Evolutionary conservation across 2,113 vertebrate genomes (phyloP).

Genomic region (Galeopterus variegatus): DNA sequence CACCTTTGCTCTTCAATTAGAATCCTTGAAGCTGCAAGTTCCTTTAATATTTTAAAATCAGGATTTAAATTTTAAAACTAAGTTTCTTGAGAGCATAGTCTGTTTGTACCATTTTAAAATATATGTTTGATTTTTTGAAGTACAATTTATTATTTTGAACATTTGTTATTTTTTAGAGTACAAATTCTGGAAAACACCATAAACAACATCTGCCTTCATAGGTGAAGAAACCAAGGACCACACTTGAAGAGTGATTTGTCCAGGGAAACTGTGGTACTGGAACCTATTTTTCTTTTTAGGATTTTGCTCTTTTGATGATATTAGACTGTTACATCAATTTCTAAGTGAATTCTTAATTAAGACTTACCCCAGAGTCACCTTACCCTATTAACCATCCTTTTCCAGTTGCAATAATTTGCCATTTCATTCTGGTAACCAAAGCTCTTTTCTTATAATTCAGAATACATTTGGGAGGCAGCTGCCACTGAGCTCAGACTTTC

Average conservation of each 20-base stretch:
- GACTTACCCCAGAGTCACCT: not conserved
- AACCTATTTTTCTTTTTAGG: not conserved
- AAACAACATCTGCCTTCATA: not conserved
- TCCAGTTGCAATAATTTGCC: not conserved
- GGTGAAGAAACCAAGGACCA: not conserved
- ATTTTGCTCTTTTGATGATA: not conserved
- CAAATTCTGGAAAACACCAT: not conserved
- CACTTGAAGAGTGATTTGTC: not conserved
- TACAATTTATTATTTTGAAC: not conserved
- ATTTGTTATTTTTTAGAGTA: slow-evolving; percentile 5
- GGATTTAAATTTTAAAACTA: not conserved
- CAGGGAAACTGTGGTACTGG: not conserved
- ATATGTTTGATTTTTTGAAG: slow-evolving; percentile 5
- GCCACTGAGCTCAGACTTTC: not conserved
- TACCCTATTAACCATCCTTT: not conserved
- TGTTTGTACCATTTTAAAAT: not conserved
- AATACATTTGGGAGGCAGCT: slow-evolving; percentile 5
- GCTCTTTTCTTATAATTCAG: not conserved
- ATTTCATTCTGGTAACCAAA: slow-evolving; percentile 18
- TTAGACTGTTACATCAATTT: not conserved
- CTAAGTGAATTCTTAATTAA: not conserved
- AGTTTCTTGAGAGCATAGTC: not conserved
- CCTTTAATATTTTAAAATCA: not conserved
- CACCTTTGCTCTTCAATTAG: not conserved
- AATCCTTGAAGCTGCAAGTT: not conserved